Evolutionary conservation across 1,140 invertebrate species (phyloP).

Genomic region (Asbolus verrucosus): DNA sequence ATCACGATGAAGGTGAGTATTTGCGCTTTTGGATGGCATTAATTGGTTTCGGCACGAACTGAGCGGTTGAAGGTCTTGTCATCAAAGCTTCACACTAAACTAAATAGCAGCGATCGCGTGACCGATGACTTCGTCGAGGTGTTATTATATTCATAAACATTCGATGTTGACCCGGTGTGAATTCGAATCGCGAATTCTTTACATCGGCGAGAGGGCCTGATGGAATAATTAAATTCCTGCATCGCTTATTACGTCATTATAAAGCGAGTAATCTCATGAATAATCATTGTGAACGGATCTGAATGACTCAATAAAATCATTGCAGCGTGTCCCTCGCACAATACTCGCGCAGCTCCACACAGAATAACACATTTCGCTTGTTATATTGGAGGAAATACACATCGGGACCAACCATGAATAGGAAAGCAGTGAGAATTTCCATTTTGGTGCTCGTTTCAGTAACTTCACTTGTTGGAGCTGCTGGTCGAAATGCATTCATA

Average conservation of each 20-base stretch:
- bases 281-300: constrained; percentile 23
- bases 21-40: constrained; percentile 4
- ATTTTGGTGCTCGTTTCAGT: constrained; percentile 36
- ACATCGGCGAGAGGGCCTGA: background rate
- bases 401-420: constrained; percentile 30
- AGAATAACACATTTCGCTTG: constrained; percentile 34
- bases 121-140: constrained; percentile 18
- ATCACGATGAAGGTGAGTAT: constrained; percentile 86
- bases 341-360: constrained; percentile 21
- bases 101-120: constrained; percentile 11
- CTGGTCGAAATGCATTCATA: constrained; percentile 32
- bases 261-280: constrained; percentile 21
- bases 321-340: constrained; percentile 16
- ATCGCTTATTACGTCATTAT: constrained; percentile 30
- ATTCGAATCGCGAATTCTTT: background rate
- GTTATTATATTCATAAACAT: constrained; percentile 37
- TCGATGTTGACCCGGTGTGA: constrained; percentile 8
- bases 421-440: constrained; percentile 38
- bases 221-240: constrained; percentile 20
- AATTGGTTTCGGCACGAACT: constrained; percentile 12
- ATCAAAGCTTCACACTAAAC: background rate
- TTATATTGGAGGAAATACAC: constrained; percentile 34
- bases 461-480: constrained; percentile 31
- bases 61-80: background rate
- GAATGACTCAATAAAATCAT: constrained; percentile 34